Evolutionary conservation across 1,140 invertebrate genomes (phyloP).

Genomic region (Leptinotarsa lineolata): DNA sequence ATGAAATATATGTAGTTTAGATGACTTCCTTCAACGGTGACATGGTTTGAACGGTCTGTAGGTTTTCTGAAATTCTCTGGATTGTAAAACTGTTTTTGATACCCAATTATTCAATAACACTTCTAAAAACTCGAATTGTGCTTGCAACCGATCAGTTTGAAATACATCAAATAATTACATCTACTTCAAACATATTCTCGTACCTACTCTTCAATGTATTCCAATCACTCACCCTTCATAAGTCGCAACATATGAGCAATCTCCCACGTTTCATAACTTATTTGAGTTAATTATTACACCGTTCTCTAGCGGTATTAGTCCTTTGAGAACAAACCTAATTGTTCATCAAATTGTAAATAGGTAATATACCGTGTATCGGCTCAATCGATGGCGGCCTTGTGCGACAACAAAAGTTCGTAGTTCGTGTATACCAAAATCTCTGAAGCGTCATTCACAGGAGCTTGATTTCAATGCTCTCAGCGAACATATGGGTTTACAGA

Average conservation of each 20-base stretch:
- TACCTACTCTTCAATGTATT: no score
- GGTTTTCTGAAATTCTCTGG: no score
- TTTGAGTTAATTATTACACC: slow-evolving; percentile 11
- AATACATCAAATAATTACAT: no score
- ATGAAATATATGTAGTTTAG: no score
- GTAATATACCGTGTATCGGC: slow-evolving; percentile 8
- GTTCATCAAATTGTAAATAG: slow-evolving; percentile 11
- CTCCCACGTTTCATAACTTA: background rate
- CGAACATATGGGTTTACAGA: slow-evolving; percentile 1
- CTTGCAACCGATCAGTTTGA: no score
- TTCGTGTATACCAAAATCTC: background rate
- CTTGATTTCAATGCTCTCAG: background rate
- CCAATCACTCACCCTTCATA: background rate
- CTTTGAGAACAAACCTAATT: slow-evolving; percentile 16
- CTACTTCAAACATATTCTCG: no score
- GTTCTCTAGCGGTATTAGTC: slow-evolving; percentile 2
- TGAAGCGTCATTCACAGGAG: background rate
- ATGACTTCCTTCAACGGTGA: no score
- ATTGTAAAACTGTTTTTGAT: no score
- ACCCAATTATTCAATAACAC: no score
- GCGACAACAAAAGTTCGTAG: background rate
- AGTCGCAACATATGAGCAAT: background rate
- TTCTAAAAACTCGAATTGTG: no score
- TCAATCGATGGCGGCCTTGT: background rate
- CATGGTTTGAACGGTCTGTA: no score